Base-by-base conservation (phyloP, 2,113 vertebrate genomes). In the Hippoglossus stenolepis region DNA sequence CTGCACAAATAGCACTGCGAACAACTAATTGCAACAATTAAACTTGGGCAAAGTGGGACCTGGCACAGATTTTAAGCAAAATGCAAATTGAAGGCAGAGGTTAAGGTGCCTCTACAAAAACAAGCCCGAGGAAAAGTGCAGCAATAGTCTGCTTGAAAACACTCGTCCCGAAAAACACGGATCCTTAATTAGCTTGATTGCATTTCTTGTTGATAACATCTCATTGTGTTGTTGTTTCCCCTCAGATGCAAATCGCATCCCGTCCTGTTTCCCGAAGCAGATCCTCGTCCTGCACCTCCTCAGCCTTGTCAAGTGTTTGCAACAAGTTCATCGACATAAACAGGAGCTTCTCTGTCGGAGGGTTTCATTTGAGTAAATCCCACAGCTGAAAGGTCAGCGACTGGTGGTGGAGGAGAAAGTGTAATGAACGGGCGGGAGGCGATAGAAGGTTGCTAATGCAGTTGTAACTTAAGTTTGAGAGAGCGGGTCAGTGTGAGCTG, bases 151-250 rank as follows among this genome's bases (percentile, higher is more conserved):
- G 18, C 23, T 60, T 45, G 54, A 47, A 84, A 79, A 81, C 51
- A 80, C 57, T 71, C 10, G 28, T 54, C 40, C 31, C 47, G 62
- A 20, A 35, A 72, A 76, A 78, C 20, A 38, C 7, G 12, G n/a
- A 66, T 31, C 56, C 40, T 68, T 77, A 85, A 88, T 86, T 85
- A 85, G 57, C 75, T 38, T 84, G 79, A 86, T 79, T 79, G 64
- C 64, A 13, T 83, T 82, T 77, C 54, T 72, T 47, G 49, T 47
- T 75, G 75, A 85, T 83, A 77, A 66, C 60, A 61, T 85, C 59
- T 23, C 45, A 64, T 0, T 35, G 17, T 12, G 35, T 78, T 78
- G 68, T 65, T 49, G 28, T 67, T 31, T 84, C 21, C 26, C 56
- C 45, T 71, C 14, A 65, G 62, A 75, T 68, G 49, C 53, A 60